Evolutionary conservation across 2,797 vertebrate species (phyloP).

Genomic region (Gobionotothen gibberifrons): DNA sequence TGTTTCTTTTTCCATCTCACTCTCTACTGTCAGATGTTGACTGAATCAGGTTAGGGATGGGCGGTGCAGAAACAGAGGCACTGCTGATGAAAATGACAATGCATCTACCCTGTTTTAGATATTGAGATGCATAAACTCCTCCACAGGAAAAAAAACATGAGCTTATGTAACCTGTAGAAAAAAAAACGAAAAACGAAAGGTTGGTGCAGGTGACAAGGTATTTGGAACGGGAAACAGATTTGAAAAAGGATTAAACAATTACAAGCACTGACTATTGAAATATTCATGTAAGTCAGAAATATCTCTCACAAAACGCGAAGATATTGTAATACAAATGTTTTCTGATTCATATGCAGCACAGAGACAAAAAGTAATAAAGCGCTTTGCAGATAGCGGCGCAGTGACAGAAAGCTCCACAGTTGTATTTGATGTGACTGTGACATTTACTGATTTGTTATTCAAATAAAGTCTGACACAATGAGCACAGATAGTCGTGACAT

Average conservation of each 20-base stretch:
- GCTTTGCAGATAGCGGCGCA: constrained; percentile 16
- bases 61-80: constrained; percentile 69
- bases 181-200: constrained; percentile 17
- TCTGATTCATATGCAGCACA: constrained; percentile 13
- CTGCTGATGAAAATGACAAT: constrained; percentile 80
- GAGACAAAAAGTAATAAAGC: constrained; percentile 26
- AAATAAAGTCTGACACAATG: constrained; percentile 62
- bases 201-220: constrained; percentile 37
- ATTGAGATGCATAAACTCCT: constrained; percentile 69
- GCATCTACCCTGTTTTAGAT: constrained; percentile 61
- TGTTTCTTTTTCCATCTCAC: constrained; percentile 71
- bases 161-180: constrained; percentile 70
- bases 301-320: constrained; percentile 4
- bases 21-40: constrained; percentile 84
- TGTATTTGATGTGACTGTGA: constrained; percentile 55
- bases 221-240: constrained; percentile 26
- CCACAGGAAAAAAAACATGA: constrained; percentile 43
- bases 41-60: constrained; percentile 87
- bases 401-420: constrained; percentile 18
- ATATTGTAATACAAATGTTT: constrained; percentile 24
- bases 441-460: constrained; percentile 69
- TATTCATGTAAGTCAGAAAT: constrained; percentile 15
- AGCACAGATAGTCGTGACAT: constrained; percentile 51
- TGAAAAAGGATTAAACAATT: constrained; percentile 20
- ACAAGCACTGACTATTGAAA: constrained; percentile 26